A percentile compares a stretch with the other conserved stretches of the same genome.
These are phyloP conservation scores for Rhinoptilus africanus DNA, from an alignment of 2,113 vertebrate genomes.

Conservation along the genomic window DNA sequence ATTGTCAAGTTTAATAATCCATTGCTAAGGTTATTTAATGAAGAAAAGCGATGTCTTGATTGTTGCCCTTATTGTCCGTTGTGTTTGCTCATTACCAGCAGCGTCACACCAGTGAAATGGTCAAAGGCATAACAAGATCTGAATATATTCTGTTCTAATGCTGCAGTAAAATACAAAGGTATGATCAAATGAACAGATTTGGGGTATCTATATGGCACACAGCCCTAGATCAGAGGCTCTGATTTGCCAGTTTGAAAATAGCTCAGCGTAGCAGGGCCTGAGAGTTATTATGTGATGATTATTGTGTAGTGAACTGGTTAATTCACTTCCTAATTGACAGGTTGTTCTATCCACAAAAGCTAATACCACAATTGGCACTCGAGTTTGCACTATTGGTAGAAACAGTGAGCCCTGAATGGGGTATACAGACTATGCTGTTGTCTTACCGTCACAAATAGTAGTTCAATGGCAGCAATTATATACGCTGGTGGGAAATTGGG, in stretches of 20 bases:
- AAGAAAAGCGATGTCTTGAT: conserved; percentile 9
- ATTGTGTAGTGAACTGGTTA: conserved; percentile 1
- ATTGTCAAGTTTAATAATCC: conserved; percentile 10
- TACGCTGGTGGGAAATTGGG: neutral
- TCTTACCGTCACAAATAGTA: neutral
- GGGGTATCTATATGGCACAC: neutral
- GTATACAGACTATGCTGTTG: neutral
- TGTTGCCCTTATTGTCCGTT: neutral
- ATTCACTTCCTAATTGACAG: conserved; percentile 36
- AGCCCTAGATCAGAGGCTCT: neutral
- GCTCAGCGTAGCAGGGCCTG: neutral
- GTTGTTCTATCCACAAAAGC: conserved; percentile 15
- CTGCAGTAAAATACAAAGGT: neutral
- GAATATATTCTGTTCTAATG: conserved; percentile 3
- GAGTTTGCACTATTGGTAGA: neutral
- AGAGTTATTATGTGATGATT: neutral
- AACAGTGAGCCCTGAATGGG: neutral
- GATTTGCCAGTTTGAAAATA: conserved; percentile 3
- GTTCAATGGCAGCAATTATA: conserved; percentile 4
- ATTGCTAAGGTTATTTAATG: conserved; percentile 1
- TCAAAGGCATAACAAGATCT: conserved; percentile 28
- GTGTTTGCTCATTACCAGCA: conserved; percentile 21
- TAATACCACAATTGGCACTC: neutral
- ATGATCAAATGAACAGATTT: neutral
- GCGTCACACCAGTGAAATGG: neutral